Evolutionary conservation across 2,797 vertebrate species (phyloP).

Genomic region (Gymnothorax reevesii): DNA sequence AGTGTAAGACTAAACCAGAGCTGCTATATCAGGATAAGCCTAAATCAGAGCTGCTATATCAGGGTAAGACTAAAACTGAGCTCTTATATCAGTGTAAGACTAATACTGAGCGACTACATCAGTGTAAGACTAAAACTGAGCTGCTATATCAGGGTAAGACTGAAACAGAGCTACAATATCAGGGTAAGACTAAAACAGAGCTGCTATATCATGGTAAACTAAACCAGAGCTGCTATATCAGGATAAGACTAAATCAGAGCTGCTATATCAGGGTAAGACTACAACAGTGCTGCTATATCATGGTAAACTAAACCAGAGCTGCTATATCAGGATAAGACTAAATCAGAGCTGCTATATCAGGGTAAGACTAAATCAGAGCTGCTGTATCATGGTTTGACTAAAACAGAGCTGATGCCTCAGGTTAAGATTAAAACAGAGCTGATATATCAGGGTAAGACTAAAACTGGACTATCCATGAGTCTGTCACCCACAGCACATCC

Average conservation of each 20-base stretch:
- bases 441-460: not conserved
- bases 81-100: not conserved
- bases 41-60: not conserved
- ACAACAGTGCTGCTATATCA: not conserved
- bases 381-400: too few relatives aligned
- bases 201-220: not conserved
- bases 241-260: not conserved
- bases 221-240: not conserved
- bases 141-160: not conserved
- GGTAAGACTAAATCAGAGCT: too few relatives aligned
- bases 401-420: too few relatives aligned
- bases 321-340: not conserved
- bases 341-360: too few relatives aligned
- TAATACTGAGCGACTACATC: not conserved
- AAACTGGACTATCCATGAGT: not conserved
- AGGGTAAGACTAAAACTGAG: not conserved
- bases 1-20: not conserved
- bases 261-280: not conserved
- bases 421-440: too few relatives aligned
- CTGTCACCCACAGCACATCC: not conserved
- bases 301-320: not conserved
- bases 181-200: not conserved
- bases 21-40: not conserved
- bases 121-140: not conserved
- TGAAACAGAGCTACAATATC: not conserved